Evolutionary conservation across 2,113 vertebrate species (phyloP).

Genomic region (Channa maculata): DNA sequence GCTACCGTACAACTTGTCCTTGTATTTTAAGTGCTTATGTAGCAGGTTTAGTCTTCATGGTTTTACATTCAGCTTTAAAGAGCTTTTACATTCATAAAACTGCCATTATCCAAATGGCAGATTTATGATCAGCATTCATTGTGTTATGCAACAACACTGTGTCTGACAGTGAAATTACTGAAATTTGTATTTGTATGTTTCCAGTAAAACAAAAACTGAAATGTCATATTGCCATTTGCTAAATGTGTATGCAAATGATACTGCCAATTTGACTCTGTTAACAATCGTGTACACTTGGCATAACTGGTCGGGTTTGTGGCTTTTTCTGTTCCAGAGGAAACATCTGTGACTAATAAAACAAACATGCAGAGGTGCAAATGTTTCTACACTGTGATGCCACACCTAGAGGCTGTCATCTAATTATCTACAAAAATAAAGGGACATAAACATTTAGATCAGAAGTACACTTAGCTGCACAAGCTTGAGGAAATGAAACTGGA

Average conservation of each 20-base stretch:
- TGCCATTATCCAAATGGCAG: constrained; percentile 13
- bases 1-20: background rate
- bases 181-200: constrained; percentile 26
- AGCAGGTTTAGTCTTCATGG: background rate
- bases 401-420: constrained; percentile 6
- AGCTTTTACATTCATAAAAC: constrained; percentile 26
- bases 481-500: constrained; percentile 21
- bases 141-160: constrained; percentile 5
- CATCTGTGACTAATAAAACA: constrained; percentile 12
- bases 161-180: constrained; percentile 23
- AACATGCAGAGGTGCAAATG: constrained; percentile 5
- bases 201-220: constrained; percentile 19
- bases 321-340: constrained; percentile 4
- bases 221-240: constrained; percentile 34
- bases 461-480: constrained; percentile 29
- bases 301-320: constrained; percentile 11
- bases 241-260: constrained; percentile 36
- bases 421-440: constrained; percentile 9
- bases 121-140: constrained; percentile 22
- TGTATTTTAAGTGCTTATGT: background rate
- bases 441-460: constrained; percentile 35
- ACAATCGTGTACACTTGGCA: constrained; percentile 8
- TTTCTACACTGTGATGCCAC: background rate
- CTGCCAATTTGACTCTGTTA: constrained; percentile 23
- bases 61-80: constrained; percentile 6